Conservation (phyloP, 2,797 vertebrate genomes). For the Philypnodon macrostomus region DNA sequence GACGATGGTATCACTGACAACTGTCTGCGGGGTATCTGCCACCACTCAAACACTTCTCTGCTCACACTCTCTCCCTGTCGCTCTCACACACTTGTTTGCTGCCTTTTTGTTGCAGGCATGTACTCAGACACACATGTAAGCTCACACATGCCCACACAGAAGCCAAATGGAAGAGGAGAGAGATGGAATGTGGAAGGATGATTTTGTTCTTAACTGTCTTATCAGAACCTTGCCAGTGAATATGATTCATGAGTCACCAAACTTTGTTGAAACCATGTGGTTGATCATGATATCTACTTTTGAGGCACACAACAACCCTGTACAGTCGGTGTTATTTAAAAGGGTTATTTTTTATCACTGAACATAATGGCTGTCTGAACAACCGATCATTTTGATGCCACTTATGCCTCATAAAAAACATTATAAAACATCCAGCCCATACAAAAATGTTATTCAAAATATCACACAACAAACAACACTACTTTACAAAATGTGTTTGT, state of each 20-base stretch:
- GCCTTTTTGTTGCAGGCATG: slow-evolving; percentile 30
- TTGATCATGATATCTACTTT: slow-evolving; percentile 12
- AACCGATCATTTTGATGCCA: slow-evolving; percentile 10
- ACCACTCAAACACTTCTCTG: slow-evolving; percentile 49
- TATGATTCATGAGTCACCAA: slow-evolving; percentile 44
- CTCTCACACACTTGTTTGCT: slow-evolving; percentile 56
- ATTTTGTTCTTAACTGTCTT: slow-evolving; percentile 45
- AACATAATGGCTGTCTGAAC: neutral
- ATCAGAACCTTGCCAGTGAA: slow-evolving; percentile 37
- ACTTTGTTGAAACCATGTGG: slow-evolving; percentile 25
- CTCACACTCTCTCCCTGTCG: slow-evolving; percentile 42
- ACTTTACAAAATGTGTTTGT: neutral
- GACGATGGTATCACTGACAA: slow-evolving; percentile 60
- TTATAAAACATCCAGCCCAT: neutral
- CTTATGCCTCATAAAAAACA: neutral
- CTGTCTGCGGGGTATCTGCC: slow-evolving; percentile 50
- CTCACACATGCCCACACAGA: slow-evolving; percentile 32
- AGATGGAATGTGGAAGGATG: slow-evolving; percentile 31
- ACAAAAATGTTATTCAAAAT: neutral
- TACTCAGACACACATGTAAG: slow-evolving; percentile 15
- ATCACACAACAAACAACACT: neutral
- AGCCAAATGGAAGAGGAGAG: slow-evolving; percentile 43
- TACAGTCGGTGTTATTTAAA: neutral
- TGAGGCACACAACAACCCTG: neutral
- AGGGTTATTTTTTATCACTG: slow-evolving; percentile 8